Evolutionary conservation across 2,797 vertebrate genomes (phyloP), one percentile per base, ranked within the genome.

Genomic region (Ispidina picta): DNA sequence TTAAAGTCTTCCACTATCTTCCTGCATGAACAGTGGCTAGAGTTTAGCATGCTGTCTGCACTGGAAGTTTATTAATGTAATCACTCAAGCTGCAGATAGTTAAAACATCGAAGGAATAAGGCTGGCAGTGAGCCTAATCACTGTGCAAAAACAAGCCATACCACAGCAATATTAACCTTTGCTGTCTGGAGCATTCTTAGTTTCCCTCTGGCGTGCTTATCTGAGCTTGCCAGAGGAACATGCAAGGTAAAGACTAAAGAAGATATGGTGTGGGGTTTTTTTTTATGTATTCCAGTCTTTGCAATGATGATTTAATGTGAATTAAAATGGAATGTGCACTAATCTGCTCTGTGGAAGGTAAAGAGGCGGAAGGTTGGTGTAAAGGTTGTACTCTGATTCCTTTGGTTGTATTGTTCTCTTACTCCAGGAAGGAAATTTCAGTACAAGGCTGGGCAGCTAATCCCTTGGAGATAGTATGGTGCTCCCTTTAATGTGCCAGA

Each of bases 1-100:
- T 84, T 76, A 28, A 86, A 89, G 79, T 17, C 74, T 66, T 68
- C n/a, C 28, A 19, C 73, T 65, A 43, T 48, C 25, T 75, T 89
- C 46, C 51, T 58, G 9, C 26, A 5, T 10, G 54, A 93, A 12
- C 26, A 63, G 76, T 66, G 84, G 59, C 70, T 81, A 8, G 86
- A 74, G 25, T 87, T 90, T 22, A 83, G 43, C 39, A 6, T 64
- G 35, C 74, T 84, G 60, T 60, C 83, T 88, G 64, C 39, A 41
- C 72, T 95, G 74, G 29, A 62, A 69, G 75, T 90, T 92, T 79
- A 88, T 88, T 62, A 90, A 79, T 92, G 51, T 10, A 86, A 90
- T 94, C 88, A 78, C 64, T 91, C 83, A 89, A 71, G 83, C 64
- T 93, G 68, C 70, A 79, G 73, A 72, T 56, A 86, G 85, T 76